phyloP scores from a whole-genome alignment of 2,797 vertebrate genomes.

The Onychomys leucogaster region DNA sequence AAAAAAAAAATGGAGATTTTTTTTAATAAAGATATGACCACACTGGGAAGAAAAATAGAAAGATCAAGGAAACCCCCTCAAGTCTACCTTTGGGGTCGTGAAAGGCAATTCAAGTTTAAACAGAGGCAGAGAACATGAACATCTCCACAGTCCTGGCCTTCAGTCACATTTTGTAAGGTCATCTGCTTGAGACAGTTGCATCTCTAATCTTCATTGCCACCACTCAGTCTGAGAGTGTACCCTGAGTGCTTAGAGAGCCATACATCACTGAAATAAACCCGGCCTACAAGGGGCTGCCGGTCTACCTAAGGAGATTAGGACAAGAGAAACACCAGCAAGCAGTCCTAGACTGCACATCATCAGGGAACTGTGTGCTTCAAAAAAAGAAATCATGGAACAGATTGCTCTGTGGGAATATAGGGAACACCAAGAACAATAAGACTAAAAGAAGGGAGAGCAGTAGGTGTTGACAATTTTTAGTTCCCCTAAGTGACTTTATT shows the following conservation, averaged over 20 bases:
- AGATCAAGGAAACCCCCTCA: neutral
- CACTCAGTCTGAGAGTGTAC: neutral
- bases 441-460: neutral
- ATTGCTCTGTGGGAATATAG: neutral
- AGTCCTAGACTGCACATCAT: neutral
- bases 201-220: neutral
- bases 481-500: neutral
- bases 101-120: neutral
- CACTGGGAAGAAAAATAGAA: neutral
- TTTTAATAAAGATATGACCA: no score
- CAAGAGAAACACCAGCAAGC: neutral
- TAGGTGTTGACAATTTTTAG: neutral
- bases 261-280: neutral
- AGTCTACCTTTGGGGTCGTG: neutral
- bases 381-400: neutral
- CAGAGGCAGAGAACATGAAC: neutral
- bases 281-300: neutral
- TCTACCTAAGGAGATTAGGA: neutral
- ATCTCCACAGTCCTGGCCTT: neutral
- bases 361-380: neutral
- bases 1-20: neutral
- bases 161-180: neutral
- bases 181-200: neutral
- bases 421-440: neutral
- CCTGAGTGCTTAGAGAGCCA: neutral